A percentile compares a stretch with the other conserved stretches of the same genome.
phyloP scores from a whole-genome alignment of 1,140 invertebrate genomes.

The Aphis gossypii region DNA sequence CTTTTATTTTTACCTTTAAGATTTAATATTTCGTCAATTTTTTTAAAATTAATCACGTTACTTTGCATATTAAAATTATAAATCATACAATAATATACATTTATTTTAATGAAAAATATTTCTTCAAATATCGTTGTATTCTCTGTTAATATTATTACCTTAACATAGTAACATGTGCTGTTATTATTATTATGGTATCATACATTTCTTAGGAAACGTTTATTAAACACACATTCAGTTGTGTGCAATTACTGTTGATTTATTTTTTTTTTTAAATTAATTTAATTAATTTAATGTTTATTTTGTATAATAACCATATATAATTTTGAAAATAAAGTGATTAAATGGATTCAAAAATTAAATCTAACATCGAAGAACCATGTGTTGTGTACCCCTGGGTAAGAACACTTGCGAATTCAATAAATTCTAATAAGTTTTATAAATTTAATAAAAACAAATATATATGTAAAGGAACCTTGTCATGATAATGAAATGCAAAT shows the following conservation, averaged over 20 bases:
- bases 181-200: neutral
- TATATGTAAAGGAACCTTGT: neutral
- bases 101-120: neutral
- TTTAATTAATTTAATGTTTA: neutral
- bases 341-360: neutral
- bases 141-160: neutral
- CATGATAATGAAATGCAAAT: neutral
- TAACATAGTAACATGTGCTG: neutral
- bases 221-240: neutral
- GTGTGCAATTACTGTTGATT: neutral
- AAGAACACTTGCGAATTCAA: neutral
- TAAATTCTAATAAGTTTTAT: neutral
- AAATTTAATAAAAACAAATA: neutral
- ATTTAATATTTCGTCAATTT: neutral
- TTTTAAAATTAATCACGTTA: neutral
- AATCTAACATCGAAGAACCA: neutral
- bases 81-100: neutral
- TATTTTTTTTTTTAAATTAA: too few species aligned
- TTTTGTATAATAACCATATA: neutral
- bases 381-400: constrained; percentile 20
- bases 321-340: neutral
- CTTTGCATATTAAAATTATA: neutral
- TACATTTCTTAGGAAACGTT: neutral
- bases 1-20: neutral
- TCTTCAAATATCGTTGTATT: neutral